A percentile compares a stretch with the other conserved stretches of the same genome.
Evolutionary conservation across 2,888 invertebrate species (phyloP).

Genomic region (Neoascia interrupta): DNA sequence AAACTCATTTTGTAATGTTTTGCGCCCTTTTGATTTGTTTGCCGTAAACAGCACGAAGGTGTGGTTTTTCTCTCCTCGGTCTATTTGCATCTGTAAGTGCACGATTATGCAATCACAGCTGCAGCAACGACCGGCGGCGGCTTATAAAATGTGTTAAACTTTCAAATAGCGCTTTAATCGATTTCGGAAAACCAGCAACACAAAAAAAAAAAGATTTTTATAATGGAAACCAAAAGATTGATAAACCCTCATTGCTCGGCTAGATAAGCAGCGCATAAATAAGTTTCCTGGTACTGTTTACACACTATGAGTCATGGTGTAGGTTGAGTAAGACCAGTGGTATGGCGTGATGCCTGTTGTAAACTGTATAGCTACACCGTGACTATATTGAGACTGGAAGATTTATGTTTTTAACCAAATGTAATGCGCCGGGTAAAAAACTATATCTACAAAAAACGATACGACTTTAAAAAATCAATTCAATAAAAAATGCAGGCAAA

Average conservation of each 20-base stretch:
- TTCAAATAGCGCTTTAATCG: slow-evolving; percentile 55
- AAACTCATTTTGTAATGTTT: slow-evolving; percentile 54
- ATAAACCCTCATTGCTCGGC: slow-evolving; percentile 51
- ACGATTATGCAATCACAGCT: slow-evolving; percentile 65
- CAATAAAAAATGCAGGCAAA: slow-evolving; percentile 14
- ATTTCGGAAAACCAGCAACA: slow-evolving; percentile 15
- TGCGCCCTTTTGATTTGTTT: slow-evolving; percentile 35
- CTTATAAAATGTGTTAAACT: slow-evolving; percentile 33
- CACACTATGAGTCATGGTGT: slow-evolving; percentile 54
- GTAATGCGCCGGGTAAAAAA: too few species aligned
- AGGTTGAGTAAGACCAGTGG: background rate
- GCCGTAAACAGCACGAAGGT: slow-evolving; percentile 9
- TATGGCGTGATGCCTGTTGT: background rate
- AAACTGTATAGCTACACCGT: background rate
- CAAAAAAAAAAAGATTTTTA: background rate
- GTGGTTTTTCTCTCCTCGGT: slow-evolving; percentile 36
- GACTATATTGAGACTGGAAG: slow-evolving; percentile 26
- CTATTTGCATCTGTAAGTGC: slow-evolving; percentile 58
- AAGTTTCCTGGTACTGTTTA: slow-evolving; percentile 54
- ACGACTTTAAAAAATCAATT: background rate
- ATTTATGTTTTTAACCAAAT: too few species aligned
- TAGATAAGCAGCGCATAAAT: slow-evolving; percentile 49
- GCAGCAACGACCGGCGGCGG: slow-evolving; percentile 15
- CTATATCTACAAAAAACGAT: too few species aligned
- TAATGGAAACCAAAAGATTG: slow-evolving; percentile 41